These are phyloP conservation scores for Oreochromis grahami DNA, from an alignment of 2,797 vertebrate genomes.

Conservation along the genomic window DNA sequence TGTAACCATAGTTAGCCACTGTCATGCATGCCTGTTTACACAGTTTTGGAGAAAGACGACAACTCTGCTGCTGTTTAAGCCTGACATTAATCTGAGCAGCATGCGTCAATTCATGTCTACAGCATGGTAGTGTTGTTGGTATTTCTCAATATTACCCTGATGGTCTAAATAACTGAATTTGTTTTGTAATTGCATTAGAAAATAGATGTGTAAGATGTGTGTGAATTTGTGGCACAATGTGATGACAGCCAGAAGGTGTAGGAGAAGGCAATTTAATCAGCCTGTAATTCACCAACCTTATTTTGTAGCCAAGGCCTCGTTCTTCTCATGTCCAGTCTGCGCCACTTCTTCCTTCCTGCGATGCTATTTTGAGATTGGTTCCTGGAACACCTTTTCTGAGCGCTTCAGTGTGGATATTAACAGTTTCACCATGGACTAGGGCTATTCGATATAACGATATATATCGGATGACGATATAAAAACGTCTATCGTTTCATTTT, in stretches of 20 bases:
- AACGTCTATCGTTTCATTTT: too few relatives aligned
- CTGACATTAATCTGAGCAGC: background rate
- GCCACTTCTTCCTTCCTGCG: background rate
- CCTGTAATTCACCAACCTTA: background rate
- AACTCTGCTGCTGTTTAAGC: background rate
- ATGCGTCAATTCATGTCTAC: background rate
- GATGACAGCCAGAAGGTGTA: background rate
- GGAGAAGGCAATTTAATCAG: background rate
- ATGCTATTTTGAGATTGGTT: background rate
- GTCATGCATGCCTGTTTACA: background rate
- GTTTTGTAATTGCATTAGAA: background rate
- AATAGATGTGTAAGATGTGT: background rate
- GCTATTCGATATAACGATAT: too few relatives aligned
- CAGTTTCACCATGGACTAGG: background rate
- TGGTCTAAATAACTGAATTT: background rate
- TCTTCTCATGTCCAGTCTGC: rapidly evolving
- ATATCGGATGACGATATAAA: too few relatives aligned
- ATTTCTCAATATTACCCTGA: background rate
- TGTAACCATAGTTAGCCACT: background rate
- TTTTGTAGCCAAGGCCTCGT: background rate
- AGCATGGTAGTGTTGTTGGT: background rate
- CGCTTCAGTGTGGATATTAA: background rate
- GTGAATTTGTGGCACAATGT: background rate
- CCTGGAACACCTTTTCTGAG: background rate
- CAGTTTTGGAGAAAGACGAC: background rate